phyloP scores from a whole-genome alignment of 1,140 invertebrate species.

The Pogonus chalceus region DNA sequence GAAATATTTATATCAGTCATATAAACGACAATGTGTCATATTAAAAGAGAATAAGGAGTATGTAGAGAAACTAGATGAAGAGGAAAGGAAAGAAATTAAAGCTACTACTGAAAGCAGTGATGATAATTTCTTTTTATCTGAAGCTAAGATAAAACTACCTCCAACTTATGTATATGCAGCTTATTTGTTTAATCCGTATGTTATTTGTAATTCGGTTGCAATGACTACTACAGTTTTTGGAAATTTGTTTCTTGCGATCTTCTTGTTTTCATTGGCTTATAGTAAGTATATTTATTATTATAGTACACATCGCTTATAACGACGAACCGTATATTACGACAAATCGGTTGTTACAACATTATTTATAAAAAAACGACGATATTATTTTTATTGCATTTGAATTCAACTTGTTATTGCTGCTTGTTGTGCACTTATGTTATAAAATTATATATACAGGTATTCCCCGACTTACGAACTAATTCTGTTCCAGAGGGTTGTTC shows the following conservation, averaged over 20 bases:
- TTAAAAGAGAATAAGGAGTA: slow-evolving; percentile 39
- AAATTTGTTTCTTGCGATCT: slow-evolving; percentile 68
- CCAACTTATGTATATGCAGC: slow-evolving; percentile 62
- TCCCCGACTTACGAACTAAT: too few relatives aligned
- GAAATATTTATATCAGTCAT: slow-evolving; percentile 49
- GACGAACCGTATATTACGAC: too few relatives aligned
- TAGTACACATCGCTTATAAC: too few relatives aligned
- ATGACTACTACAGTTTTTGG: slow-evolving; percentile 83
- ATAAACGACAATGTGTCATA: slow-evolving; percentile 36
- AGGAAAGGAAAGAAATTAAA: not conserved
- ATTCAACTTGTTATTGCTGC: too few relatives aligned
- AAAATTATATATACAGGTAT: too few relatives aligned
- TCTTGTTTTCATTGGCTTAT: slow-evolving; percentile 58
- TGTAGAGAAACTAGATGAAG: not conserved
- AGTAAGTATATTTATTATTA: slow-evolving; percentile 35
- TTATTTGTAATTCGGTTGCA: slow-evolving; percentile 80
- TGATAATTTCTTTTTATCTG: slow-evolving; percentile 45
- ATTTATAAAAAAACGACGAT: not conserved
- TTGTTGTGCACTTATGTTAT: too few relatives aligned
- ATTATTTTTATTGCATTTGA: slow-evolving; percentile 16
- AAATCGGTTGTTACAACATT: too few relatives aligned
- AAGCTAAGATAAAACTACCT: slow-evolving; percentile 41
- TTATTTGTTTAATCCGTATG: slow-evolving; percentile 90
- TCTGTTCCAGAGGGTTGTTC: too few relatives aligned
- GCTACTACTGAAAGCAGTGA: slow-evolving; percentile 40